phyloP scores from a whole-genome alignment of 2,113 vertebrate species.

The Eupsittula cactorum region DNA sequence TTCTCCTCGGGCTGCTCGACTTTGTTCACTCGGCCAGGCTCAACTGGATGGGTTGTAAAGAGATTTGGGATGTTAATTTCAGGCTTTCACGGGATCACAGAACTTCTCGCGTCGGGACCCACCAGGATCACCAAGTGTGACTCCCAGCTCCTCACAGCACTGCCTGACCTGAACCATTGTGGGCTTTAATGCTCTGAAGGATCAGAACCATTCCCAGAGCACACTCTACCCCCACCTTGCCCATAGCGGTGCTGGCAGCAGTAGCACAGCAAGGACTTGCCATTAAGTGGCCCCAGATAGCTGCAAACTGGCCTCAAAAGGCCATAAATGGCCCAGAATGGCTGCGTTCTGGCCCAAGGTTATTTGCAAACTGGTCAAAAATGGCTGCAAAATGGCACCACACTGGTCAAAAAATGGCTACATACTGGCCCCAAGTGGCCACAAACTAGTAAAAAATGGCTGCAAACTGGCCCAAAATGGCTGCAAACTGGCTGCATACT shows the following conservation, averaged over 20 bases:
- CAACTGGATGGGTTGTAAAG: neutral
- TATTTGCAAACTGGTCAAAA: neutral
- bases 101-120: rapidly evolving
- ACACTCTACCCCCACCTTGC: rapidly evolving
- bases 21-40: conserved; percentile 22
- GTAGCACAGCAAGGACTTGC: neutral
- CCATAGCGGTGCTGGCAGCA: rapidly evolving
- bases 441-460: rapidly evolving
- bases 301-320: neutral
- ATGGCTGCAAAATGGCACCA: neutral
- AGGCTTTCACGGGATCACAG: rapidly evolving
- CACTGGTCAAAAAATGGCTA: neutral
- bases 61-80: neutral
- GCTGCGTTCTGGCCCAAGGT: neutral
- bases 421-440: neutral
- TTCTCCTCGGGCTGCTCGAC: conserved; percentile 58
- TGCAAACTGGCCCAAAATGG: neutral
- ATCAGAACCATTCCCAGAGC: neutral
- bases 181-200: neutral
- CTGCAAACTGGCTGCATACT: neutral
- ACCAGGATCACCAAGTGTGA: rapidly evolving
- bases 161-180: rapidly evolving
- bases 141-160: rapidly evolving
- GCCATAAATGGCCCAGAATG: neutral
- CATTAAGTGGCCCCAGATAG: neutral